Evolutionary conservation across 2,888 invertebrate species (phyloP).

Genomic region (Lamellibrachia satsuma): DNA sequence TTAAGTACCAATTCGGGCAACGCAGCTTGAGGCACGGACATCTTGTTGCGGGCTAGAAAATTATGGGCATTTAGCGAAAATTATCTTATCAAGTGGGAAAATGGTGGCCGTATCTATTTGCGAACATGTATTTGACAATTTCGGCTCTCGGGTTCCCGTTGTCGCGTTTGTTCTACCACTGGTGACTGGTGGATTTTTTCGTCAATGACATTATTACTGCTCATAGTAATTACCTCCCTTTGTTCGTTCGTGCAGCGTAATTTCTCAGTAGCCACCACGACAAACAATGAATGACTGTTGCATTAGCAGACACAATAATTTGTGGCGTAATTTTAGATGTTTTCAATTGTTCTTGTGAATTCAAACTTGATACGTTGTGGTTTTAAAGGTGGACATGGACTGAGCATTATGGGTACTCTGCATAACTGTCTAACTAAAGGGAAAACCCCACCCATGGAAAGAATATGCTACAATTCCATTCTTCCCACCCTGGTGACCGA

Average conservation of each 20-base stretch:
- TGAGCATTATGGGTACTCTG: background rate
- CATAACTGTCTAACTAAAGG: background rate
- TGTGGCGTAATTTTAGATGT: background rate
- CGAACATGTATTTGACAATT: constrained; percentile 8
- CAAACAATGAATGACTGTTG: constrained; percentile 11
- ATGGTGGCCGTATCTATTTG: background rate
- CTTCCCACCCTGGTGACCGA: background rate
- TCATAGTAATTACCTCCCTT: background rate
- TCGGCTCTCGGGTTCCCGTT: background rate
- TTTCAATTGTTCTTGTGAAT: constrained; percentile 1
- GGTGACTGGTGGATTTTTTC: background rate
- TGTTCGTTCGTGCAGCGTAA: background rate
- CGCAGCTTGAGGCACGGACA: background rate
- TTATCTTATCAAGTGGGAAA: constrained; percentile 17
- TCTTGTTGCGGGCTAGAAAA: background rate
- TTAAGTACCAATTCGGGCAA: background rate
- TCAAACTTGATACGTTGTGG: background rate
- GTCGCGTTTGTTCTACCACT: background rate
- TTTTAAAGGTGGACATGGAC: background rate
- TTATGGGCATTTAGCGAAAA: constrained; percentile 12
- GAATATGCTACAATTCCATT: background rate
- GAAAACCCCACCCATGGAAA: background rate
- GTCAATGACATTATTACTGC: constrained; percentile 6
- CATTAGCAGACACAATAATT: background rate
- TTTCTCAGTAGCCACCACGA: background rate